Evolutionary conservation across 1,140 invertebrate species (phyloP), one percentile per base, ranked within the genome.

Genomic region (Sitophilus oryzae): DNA sequence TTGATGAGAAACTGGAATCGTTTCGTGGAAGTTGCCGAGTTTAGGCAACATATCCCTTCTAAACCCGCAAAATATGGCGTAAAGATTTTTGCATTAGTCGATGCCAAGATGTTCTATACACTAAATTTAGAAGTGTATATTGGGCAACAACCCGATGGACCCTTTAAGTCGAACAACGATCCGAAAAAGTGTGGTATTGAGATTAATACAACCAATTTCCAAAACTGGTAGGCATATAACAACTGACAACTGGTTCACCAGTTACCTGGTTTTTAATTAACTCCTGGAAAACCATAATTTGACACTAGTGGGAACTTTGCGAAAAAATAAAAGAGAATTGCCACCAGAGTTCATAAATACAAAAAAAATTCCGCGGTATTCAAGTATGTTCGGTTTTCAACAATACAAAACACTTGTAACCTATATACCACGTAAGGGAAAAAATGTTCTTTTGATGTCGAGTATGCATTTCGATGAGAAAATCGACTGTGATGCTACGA

Each of bases 51-150:
- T 35, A 56, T 59, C 5, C 49, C 43, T 14, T 36, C 9, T n/a
- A 60, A 60, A 44, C 43, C 49, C 3, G 34, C 36, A 11, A 60
- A 63, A 18, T 71, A 73, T 55, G 73, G 69, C 3, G 56, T 75
- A 20, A 74, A 74, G 64, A 55, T 66, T 22, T 64, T 58, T 62
- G 60, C 67, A n/a, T 34, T 66, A 9, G 46, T 38, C n/a, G 64
- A 65, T 58, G 43, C 58, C 1, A 59, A 60, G 58, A 59, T 37
- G 18, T 66, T 60, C 53, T 68, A 66, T 45, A 65, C 60, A 3
- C 20, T 16, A 6, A 66, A 67, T 51, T 40, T 65, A 21, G 64
- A 66, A 47, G 59, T 66, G 15, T 69, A 69, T 45, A 60, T 47
- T 34, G 66, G 63, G 18, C 52, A 50, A 54, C 58, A 67, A 49